A percentile compares a stretch with the other conserved stretches of the same genome.
phyloP scores from a whole-genome alignment of 2,888 invertebrate genomes.

The Caenorhabditis plicata region DNA sequence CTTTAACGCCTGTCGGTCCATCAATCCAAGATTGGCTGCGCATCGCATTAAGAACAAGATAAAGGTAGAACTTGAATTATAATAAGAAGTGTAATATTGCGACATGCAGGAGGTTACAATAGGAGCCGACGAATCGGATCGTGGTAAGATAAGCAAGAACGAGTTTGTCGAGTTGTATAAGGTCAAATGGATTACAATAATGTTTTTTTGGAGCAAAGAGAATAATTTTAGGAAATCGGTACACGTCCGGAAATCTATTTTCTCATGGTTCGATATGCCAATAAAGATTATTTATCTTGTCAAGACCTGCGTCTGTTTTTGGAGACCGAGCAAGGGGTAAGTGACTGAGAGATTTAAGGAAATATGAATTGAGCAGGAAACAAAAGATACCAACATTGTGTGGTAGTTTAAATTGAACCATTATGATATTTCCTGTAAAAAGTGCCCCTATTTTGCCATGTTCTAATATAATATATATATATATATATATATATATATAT shows the following conservation, averaged over 20 bases:
- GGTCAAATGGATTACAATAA: no score
- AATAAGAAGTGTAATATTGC: not conserved
- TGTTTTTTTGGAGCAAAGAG: no score
- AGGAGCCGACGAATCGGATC: constrained; percentile 66
- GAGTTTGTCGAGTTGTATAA: constrained; percentile 72
- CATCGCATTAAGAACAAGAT: constrained; percentile 70
- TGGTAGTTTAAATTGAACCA: no score
- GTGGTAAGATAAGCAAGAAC: constrained; percentile 69
- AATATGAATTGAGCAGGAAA: no score
- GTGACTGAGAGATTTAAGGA: constrained; percentile 19
- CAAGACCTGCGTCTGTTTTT: constrained; percentile 72
- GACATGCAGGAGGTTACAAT: constrained; percentile 68
- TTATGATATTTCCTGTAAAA: no score
- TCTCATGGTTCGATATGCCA: constrained; percentile 71
- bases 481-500: no score
- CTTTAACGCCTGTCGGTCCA: constrained; percentile 52
- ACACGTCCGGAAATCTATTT: constrained; percentile 73
- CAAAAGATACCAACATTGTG: not conserved
- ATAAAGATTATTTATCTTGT: constrained; percentile 71
- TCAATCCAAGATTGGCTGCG: constrained; percentile 69
- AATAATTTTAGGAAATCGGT: no score
- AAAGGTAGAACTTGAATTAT: no score
- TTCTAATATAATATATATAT: no score
- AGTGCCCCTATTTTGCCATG: no score
- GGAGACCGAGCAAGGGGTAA: constrained; percentile 73